Evolutionary conservation across 2,888 invertebrate species (phyloP).

Genomic region (Diaprepes abbreviatus): DNA sequence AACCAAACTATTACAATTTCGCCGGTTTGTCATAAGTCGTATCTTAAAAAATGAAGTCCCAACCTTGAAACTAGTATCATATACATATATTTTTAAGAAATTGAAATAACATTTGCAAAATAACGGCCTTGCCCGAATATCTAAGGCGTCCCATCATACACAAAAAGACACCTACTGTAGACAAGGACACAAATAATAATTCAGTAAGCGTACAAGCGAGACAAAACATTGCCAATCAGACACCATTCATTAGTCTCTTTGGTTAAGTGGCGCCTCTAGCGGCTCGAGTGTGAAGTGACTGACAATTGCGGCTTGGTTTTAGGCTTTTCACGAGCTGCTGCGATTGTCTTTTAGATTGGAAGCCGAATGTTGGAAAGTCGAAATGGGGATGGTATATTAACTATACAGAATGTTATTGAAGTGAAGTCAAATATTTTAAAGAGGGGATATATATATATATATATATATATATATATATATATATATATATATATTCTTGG

Average conservation of each 20-base stretch:
- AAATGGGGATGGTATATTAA: background rate
- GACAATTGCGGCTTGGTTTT: constrained; percentile 58
- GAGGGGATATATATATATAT: too few species aligned
- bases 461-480: too few species aligned
- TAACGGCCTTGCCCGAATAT: background rate
- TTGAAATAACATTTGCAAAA: background rate
- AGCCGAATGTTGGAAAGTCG: constrained; percentile 10
- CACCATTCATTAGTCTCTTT: constrained; percentile 63
- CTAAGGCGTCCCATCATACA: background rate
- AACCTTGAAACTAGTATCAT: too few species aligned
- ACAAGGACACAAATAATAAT: constrained; percentile 17
- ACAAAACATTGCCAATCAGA: constrained; percentile 60
- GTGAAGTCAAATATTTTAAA: too few species aligned
- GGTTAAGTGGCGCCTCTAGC: constrained; percentile 60
- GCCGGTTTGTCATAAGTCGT: too few species aligned
- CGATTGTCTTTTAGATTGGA: constrained; percentile 21
- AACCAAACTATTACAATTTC: too few species aligned
- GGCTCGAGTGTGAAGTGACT: constrained; percentile 60
- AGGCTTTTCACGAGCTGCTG: constrained; percentile 44
- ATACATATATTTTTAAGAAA: too few species aligned
- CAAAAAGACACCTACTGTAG: constrained; percentile 8
- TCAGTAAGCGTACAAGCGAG: constrained; percentile 47
- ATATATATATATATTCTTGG: too few species aligned
- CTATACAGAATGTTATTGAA: background rate
- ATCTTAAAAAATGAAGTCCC: too few species aligned